Evolutionary conservation across 2,888 invertebrate genomes (phyloP), one percentile per base, ranked within the genome.

Genomic region (Euplagia quadripunctaria): DNA sequence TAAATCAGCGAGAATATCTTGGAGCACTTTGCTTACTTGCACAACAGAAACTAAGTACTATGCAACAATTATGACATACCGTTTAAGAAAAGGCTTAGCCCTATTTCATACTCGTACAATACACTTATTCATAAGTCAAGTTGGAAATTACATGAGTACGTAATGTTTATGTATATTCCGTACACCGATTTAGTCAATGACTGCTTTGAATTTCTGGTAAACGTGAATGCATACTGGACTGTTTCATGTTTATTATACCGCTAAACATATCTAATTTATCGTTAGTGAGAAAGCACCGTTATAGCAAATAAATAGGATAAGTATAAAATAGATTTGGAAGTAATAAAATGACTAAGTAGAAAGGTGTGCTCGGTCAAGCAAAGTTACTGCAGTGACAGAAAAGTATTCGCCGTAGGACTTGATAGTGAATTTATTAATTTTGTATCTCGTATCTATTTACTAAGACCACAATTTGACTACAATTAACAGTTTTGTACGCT

Each of bases 41-140:
- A 49, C 58, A 68, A 61, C 49, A 63, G 42, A 46, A 63, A 67
- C 41, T 65, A 61, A 11, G 11, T 52, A 63, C 64, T 55, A 41
- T 76, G 73, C 82, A 76, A 82, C 79, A 84, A 83, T 84, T 82
- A 82, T 64, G 68, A 80, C 80, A 83, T 74, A 75, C 78, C 78
- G 73, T 82, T 81, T 82, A 77, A 74, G 76, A 72, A 77, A 79
- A 75, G 64, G 41, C 76, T 73, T 4, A 76, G 78, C 70, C 64
- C 82, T 78, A 81, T 83, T 84, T 82, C 73, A 79, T 77, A 76
- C 65, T 68, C 77, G 78, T 78, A 83, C 83, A 84, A 84, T 81
- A 82, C 76, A 78, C 78, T 76, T 79, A 84, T 84, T 82, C 83
- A 79, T 81, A 84, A 84, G 85, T 79, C 83, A 80, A 70, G 79